These are phyloP conservation scores for Meloidogyne exigua DNA, from an alignment of 1,140 invertebrate species.

Conservation along the genomic window DNA sequence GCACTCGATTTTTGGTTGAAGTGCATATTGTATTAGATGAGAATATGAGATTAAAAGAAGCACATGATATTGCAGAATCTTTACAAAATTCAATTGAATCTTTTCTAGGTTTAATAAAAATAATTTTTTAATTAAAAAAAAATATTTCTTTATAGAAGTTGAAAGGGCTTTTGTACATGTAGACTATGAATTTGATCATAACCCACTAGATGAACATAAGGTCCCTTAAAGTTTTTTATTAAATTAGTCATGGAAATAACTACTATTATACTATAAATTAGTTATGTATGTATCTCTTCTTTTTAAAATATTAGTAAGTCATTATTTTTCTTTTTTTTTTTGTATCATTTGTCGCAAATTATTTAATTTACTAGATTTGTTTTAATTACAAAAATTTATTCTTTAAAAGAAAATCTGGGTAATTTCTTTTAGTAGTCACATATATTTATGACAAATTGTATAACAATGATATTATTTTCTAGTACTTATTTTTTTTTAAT, in stretches of 20 bases:
- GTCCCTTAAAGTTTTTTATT: conserved; percentile 26
- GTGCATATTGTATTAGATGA: conserved; percentile 60
- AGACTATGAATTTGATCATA: conserved; percentile 65
- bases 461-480: no score
- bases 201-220: conserved; percentile 46
- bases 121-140: not conserved
- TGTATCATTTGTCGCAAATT: not conserved
- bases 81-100: conserved; percentile 66
- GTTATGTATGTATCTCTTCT: not conserved
- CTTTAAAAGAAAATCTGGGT: no score
- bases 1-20: conserved; percentile 62
- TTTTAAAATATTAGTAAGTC: not conserved
- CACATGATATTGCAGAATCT: conserved; percentile 66
- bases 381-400: no score
- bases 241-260: not conserved
- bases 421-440: no score
- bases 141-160: conserved; percentile 54
- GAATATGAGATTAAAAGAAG: conserved; percentile 64
- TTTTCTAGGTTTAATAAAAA: conserved; percentile 43
- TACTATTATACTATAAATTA: not conserved
- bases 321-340: not conserved
- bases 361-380: not conserved
- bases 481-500: no score
- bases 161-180: conserved; percentile 67
- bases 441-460: no score